A percentile compares a stretch with the other conserved stretches of the same genome.
Evolutionary conservation across 1,140 invertebrate genomes (phyloP).

Genomic region (Leucophenga varia): DNA sequence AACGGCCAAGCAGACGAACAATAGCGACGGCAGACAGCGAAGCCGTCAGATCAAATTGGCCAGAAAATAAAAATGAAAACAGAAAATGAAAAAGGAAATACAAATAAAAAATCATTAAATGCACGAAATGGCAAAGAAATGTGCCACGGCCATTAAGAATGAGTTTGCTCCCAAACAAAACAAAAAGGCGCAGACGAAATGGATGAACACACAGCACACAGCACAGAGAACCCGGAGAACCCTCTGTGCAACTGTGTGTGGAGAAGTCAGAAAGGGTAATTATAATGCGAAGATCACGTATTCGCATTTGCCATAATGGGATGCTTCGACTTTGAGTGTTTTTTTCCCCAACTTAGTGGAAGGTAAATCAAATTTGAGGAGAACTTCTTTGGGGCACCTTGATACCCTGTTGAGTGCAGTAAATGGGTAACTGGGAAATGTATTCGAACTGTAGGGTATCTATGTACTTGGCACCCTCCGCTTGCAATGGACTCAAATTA

Average conservation of each 20-base stretch:
- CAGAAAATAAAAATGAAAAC: conserved; percentile 36
- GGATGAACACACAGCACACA: conserved; percentile 1
- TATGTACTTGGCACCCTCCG: too few relatives aligned
- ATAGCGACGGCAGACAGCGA: conserved; percentile 32
- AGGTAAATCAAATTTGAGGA: too few relatives aligned
- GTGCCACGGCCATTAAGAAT: conserved; percentile 50
- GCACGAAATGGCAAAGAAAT: conserved; percentile 51
- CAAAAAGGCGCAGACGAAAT: not conserved
- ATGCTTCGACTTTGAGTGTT: too few relatives aligned
- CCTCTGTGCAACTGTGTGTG: too few relatives aligned
- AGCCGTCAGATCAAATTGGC: conserved; percentile 51
- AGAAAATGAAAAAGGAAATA: conserved; percentile 15
- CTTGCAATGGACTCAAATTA: conserved; percentile 49
- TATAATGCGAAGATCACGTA: conserved; percentile 51
- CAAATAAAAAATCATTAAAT: conserved; percentile 49
- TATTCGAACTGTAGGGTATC: too few relatives aligned
- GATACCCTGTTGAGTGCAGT: too few relatives aligned
- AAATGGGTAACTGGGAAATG: too few relatives aligned
- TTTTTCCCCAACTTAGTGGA: too few relatives aligned
- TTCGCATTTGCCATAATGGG: conserved; percentile 47
- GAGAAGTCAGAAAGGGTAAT: conserved; percentile 27
- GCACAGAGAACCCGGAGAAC: conserved; percentile 7
- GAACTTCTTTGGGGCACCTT: too few relatives aligned
- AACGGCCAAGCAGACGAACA: conserved; percentile 26
- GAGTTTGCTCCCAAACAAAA: conserved; percentile 30